Evolutionary conservation across 2,797 vertebrate species (phyloP), one percentile per base, ranked within the genome.

Genomic region (Limosa lapponica): DNA sequence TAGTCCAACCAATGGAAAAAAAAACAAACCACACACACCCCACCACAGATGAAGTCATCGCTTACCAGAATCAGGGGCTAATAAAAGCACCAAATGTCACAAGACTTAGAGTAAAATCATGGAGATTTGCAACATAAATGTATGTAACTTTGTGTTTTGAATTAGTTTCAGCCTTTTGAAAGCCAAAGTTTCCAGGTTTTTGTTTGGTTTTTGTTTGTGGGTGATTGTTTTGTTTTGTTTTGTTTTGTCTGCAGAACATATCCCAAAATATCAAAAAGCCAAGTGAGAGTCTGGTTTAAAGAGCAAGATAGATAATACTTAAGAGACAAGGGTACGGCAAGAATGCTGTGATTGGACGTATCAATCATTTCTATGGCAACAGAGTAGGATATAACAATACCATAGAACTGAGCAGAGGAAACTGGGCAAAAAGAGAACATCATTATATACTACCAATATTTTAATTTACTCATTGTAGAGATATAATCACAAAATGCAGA

Each of bases 321-420:
- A 87, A 87, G 67, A 95, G 64, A 67, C 39, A 87, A 92, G 52
- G 41, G 20, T 93, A 91, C 82, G 57, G 71, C 72, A 93, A 81
- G 71, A 95, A 90, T 81, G 41, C 13, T 11, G 59, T 85, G 90
- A 84, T 59, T 96, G 52, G 83, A 67, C 71, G 62, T 90, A 94
- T 89, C 93, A 95, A 89, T 96, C 44, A 95, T 96, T 96, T 96
- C 96, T 96, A 95, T 96, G 92, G 95, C 95, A 96, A 96, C 95
- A 85, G 90, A 81, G 52, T 6, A 92, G 78, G 41, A 51, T 92
- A 54, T 81, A 94, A 89, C 67, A 87, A 64, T 93, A 51, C 51
- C 6, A 2, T 69, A 81, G 71, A 92, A 87, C 23, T 15, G 57
- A 92, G 49, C 59, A 87, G 88, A 94, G 57, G 30, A 92, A 64